A percentile compares a stretch with the other conserved stretches of the same genome.
phyloP scores from a whole-genome alignment of 1,140 invertebrate species.

The Tetranychus urticae region DNA sequence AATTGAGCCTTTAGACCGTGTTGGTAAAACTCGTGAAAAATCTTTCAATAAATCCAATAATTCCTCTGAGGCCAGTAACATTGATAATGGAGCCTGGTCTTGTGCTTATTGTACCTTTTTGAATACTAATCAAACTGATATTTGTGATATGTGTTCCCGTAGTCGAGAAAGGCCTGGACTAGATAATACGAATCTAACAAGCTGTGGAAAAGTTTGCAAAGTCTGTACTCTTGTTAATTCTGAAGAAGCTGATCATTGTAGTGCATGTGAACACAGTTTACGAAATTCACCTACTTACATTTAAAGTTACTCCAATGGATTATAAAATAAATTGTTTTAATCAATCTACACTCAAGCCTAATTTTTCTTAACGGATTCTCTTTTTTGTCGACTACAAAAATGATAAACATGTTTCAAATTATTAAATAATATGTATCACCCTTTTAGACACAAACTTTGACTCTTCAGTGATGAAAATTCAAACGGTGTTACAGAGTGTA shows the following conservation, averaged over 20 bases:
- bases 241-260: conserved; percentile 34
- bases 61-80: neutral
- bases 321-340: too few species aligned
- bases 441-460: too few species aligned
- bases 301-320: conserved; percentile 18
- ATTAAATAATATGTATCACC: too few species aligned
- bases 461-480: too few species aligned
- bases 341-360: too few species aligned
- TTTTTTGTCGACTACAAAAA: too few species aligned
- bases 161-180: conserved; percentile 27
- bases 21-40: too few species aligned
- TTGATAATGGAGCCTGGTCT: conserved; percentile 25
- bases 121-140: conserved; percentile 28
- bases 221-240: conserved; percentile 43
- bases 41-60: too few species aligned
- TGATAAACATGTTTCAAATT: too few species aligned
- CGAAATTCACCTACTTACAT: conserved; percentile 53
- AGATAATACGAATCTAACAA: conserved; percentile 36
- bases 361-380: too few species aligned
- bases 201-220: conserved; percentile 46
- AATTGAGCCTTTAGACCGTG: too few species aligned
- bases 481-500: too few species aligned
- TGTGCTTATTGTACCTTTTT: conserved; percentile 15
- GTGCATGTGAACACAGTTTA: conserved; percentile 38
- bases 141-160: conserved; percentile 54